Conservation (phyloP, 2,797 vertebrate genomes). For the Arnoldichthys spilopterus region DNA sequence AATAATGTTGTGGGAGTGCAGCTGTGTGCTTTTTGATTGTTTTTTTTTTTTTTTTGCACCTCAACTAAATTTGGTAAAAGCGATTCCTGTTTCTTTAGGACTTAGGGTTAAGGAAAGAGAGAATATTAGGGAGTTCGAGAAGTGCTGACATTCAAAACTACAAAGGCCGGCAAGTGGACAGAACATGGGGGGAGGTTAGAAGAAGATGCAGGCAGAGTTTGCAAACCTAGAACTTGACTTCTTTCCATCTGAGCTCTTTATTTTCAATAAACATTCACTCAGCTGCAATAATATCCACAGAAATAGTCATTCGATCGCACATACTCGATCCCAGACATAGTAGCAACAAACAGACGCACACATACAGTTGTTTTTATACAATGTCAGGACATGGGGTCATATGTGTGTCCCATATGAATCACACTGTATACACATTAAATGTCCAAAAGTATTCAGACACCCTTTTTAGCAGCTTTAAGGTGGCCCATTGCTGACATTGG, state of each 20-base stretch:
- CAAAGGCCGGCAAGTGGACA: conserved; percentile 13
- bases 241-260: conserved; percentile 8
- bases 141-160: conserved; percentile 37
- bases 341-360: conserved; percentile 23
- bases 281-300: conserved; percentile 41
- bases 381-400: neutral
- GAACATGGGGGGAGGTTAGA: conserved; percentile 9
- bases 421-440: neutral
- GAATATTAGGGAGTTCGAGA: conserved; percentile 15
- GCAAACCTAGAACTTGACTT: conserved; percentile 18
- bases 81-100: neutral
- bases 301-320: conserved; percentile 42
- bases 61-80: no score
- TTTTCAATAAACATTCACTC: conserved; percentile 48
- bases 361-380: neutral
- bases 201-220: conserved; percentile 19
- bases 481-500: neutral
- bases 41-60: no score
- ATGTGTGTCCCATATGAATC: neutral
- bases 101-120: neutral
- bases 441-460: neutral
- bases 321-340: conserved; percentile 11
- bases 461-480: neutral
- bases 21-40: no score
- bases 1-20: no score